phyloP scores from a whole-genome alignment of 2,113 vertebrate genomes.

The Chascanopsetta lugubris region DNA sequence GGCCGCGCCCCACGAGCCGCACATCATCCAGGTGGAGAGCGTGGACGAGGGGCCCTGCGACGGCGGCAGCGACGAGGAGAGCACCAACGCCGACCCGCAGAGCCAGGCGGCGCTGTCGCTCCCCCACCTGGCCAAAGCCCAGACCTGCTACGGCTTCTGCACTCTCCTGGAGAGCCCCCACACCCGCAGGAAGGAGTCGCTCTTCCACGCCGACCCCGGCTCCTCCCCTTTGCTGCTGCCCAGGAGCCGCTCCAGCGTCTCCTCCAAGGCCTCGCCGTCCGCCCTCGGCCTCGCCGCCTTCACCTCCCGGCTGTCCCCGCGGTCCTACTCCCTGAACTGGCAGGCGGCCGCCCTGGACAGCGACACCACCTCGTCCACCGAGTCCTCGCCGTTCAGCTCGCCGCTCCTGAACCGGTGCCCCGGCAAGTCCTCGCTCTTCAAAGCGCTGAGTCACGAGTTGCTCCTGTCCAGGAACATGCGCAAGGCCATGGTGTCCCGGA shows the following conservation, averaged over 20 bases:
- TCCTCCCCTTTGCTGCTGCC: conserved; percentile 75
- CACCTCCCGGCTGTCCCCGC: conserved; percentile 72
- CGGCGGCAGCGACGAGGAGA: conserved; percentile 80
- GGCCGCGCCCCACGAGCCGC: conserved; percentile 55
- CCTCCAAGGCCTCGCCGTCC: conserved; percentile 71
- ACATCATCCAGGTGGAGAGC: conserved; percentile 90
- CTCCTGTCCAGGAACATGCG: conserved; percentile 78
- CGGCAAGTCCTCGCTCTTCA: conserved; percentile 78
- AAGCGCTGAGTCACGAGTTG: conserved; percentile 84
- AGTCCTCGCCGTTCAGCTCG: conserved; percentile 87
- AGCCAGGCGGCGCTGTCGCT: conserved; percentile 90
- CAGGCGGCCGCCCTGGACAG: conserved; percentile 83
- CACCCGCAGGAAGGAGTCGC: conserved; percentile 90
- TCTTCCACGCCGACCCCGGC: conserved; percentile 84
- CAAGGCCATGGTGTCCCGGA: conserved; percentile 79
- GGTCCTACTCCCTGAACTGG: conserved; percentile 69
- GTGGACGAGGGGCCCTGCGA: conserved; percentile 81
- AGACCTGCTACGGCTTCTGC: conserved; percentile 89
- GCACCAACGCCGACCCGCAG: conserved; percentile 87
- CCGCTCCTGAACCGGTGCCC: conserved; percentile 81
- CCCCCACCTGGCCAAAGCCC: conserved; percentile 86
- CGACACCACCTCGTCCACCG: conserved; percentile 85
- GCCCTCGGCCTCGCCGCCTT: conserved; percentile 78
- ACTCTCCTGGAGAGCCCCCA: conserved; percentile 90
- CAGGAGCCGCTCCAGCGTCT: conserved; percentile 80